Conservation (phyloP, 2,888 invertebrate species). For the Xylophagus ater region DNA sequence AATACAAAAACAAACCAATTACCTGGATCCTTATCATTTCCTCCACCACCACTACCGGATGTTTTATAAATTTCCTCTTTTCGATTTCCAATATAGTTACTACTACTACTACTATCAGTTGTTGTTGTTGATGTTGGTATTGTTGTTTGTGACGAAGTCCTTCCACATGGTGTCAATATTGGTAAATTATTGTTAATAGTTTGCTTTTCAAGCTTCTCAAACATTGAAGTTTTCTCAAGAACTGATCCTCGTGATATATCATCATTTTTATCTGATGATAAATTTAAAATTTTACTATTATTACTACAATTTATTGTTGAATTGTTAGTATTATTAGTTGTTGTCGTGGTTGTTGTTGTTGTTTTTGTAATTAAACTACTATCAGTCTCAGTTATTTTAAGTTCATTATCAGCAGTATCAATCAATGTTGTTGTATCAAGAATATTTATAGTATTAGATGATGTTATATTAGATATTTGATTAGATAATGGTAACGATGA, state of each 20-base stretch:
- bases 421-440: background rate
- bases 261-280: slow-evolving; percentile 27
- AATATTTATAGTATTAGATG: too few species aligned
- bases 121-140: slow-evolving; percentile 9
- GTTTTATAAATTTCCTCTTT: slow-evolving; percentile 23
- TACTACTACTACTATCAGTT: slow-evolving; percentile 19
- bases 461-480: too few species aligned
- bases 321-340: slow-evolving; percentile 6
- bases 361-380: slow-evolving; percentile 13
- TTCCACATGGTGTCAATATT: slow-evolving; percentile 5
- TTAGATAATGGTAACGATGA: too few species aligned
- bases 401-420: slow-evolving; percentile 21
- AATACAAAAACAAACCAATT: slow-evolving; percentile 12
- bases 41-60: slow-evolving; percentile 10
- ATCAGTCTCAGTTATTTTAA: slow-evolving; percentile 36
- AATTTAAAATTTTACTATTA: slow-evolving; percentile 5
- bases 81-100: slow-evolving; percentile 18
- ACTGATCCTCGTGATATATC: slow-evolving; percentile 38
- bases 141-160: slow-evolving; percentile 11
- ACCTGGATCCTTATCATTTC: slow-evolving; percentile 24
- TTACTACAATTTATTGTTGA: background rate
- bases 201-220: slow-evolving; percentile 29
- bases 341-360: slow-evolving; percentile 9
- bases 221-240: slow-evolving; percentile 39
- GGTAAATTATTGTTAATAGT: slow-evolving; percentile 6